Percentiles rank a stretch among this genome's conserved stretches.
Evolutionary conservation across 1,140 invertebrate species (phyloP).

Genomic region (Drosophila sp.): DNA sequence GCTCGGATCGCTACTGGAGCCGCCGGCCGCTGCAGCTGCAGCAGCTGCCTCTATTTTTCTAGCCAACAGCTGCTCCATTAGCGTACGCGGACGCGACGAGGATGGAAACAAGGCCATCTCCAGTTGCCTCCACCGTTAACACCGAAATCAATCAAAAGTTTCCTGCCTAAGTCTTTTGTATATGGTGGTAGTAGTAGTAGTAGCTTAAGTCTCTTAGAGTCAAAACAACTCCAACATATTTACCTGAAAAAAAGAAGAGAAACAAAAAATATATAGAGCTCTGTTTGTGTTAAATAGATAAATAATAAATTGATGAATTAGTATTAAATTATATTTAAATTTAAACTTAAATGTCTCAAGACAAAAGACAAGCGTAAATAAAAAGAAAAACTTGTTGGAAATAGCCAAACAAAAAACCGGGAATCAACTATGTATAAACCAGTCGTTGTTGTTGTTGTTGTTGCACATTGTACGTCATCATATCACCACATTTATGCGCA

Average conservation of each 20-base stretch:
- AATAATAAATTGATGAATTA: background rate
- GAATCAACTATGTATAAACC: constrained; percentile 14
- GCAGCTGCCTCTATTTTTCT: constrained; percentile 88
- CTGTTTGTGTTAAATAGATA: background rate
- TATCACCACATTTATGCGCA: constrained; percentile 80
- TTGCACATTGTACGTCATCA: constrained; percentile 56
- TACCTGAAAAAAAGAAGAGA: constrained; percentile 58
- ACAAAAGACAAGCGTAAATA: background rate
- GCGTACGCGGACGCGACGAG: constrained; percentile 85
- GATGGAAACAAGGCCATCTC: constrained; percentile 82
- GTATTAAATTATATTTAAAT: background rate
- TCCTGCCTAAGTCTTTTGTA: constrained; percentile 79
- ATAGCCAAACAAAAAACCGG: constrained; percentile 30
- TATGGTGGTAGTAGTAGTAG: background rate
- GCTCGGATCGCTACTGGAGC: constrained; percentile 55
- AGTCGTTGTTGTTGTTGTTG: constrained; percentile 48
- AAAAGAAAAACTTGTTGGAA: constrained; percentile 25
- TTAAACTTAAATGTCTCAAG: background rate
- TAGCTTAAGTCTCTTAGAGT: background rate
- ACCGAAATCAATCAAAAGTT: constrained; percentile 45
- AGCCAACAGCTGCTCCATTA: constrained; percentile 90
- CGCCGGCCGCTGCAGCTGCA: constrained; percentile 29
- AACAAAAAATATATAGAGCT: constrained; percentile 3
- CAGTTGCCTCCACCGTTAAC: background rate
- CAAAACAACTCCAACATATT: constrained; percentile 48